Evolutionary conservation across 2,797 vertebrate species (phyloP).

Genomic region (Arctocebus calabarensis): DNA sequence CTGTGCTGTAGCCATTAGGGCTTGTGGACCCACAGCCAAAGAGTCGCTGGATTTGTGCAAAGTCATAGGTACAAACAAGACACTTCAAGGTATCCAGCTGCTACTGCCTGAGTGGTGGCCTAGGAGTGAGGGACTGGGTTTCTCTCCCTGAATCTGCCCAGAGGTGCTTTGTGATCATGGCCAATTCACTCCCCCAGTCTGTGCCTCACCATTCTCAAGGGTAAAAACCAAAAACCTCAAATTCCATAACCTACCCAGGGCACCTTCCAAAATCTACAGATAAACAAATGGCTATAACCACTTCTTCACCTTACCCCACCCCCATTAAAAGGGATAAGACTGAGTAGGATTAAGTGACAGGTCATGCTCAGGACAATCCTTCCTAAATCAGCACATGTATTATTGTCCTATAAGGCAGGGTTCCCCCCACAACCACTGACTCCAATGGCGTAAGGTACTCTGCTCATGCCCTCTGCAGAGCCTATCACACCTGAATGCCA

Average conservation of each 20-base stretch:
- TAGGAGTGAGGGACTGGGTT: background rate
- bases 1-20: background rate
- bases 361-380: background rate
- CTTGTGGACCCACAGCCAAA: background rate
- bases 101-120: background rate
- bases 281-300: background rate
- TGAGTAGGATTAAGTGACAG: background rate
- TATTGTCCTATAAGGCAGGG: background rate
- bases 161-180: background rate
- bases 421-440: background rate
- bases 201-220: background rate
- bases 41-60: slow-evolving; percentile 60
- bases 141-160: background rate
- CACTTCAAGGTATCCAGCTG: background rate
- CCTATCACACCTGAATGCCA: background rate
- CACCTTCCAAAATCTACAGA: background rate
- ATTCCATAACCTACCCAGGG: background rate
- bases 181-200: background rate
- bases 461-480: background rate
- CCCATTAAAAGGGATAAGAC: background rate
- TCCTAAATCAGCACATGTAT: background rate
- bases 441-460: background rate
- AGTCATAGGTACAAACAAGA: slow-evolving; percentile 61
- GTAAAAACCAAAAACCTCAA: background rate
- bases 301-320: background rate